Evolutionary conservation across 1,140 invertebrate genomes (phyloP).

Genomic region (Dinothrombium tinctorium): DNA sequence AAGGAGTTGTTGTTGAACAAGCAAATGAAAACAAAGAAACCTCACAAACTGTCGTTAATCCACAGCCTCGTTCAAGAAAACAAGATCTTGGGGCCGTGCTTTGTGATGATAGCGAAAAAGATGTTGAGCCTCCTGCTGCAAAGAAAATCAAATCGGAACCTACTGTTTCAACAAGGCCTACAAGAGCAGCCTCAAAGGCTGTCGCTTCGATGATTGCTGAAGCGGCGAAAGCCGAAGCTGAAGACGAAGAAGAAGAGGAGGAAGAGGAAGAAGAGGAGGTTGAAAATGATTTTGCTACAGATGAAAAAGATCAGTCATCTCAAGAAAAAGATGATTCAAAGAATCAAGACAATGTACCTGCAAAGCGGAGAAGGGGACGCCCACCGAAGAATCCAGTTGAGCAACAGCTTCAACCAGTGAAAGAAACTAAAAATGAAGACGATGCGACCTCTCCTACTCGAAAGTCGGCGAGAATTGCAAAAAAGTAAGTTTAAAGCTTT

Average conservation of each 20-base stretch:
- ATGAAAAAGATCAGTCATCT: too few relatives aligned
- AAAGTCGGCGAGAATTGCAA: constrained; percentile 9
- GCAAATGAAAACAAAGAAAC: not conserved
- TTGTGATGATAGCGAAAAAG: not conserved
- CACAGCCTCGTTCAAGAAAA: not conserved
- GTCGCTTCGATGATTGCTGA: not conserved
- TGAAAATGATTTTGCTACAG: too few relatives aligned
- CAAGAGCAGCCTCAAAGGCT: constrained; percentile 1
- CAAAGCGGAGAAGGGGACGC: not conserved
- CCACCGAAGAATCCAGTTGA: not conserved
- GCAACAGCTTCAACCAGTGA: not conserved
- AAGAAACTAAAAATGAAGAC: not conserved
- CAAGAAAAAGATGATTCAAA: constrained; percentile 14
- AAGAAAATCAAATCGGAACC: not conserved
- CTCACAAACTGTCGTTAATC: not conserved
- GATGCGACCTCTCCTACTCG: constrained; percentile 7
- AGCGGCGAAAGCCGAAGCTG: not conserved
- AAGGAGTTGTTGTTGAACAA: constrained; percentile 5
- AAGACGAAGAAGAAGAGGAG: not conserved
- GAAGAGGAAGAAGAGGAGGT: constrained; percentile 11
- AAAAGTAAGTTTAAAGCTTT: constrained; percentile 8
- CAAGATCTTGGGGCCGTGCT: not conserved
- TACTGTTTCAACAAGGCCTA: not conserved
- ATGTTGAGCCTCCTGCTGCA: not conserved
- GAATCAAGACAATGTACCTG: not conserved